Base-by-base conservation (phyloP, 2,113 vertebrate species). In the Oplegnathus fasciatus region DNA sequence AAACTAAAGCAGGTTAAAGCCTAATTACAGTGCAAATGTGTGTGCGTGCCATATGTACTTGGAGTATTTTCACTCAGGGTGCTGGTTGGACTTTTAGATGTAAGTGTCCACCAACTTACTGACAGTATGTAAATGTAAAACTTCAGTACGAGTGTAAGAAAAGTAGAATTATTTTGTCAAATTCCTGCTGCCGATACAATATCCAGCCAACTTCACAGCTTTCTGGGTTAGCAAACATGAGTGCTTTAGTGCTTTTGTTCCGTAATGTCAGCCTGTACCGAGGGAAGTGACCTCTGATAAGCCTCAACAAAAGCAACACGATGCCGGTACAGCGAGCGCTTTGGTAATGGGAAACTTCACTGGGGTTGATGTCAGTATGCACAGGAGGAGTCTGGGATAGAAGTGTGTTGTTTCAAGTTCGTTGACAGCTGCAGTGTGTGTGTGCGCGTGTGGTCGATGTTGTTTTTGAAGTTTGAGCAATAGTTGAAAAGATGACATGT, bases 401-500 rank as follows among this genome's bases (percentile, higher is more conserved):
- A 90, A 83, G 68, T 77, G 62, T 88, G 80, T 82, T 88, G 71
- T 90, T 91, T 90, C 75, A 90, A 88, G 84, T 75, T 58, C 14
- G 15, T 9, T 86, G 85, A 85, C 80, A 85, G 88, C 79, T 60
- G 26, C 24, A 8, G 44, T 78, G 68, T 78, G 68, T 73, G 70
- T 67, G 54, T 50, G 60, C 57, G 75, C 66, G 83, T 84, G 88
- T 67, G 86, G 86, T 78, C 85, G 68, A 28, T 77, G 50, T 81
- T 78, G 69, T 84, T 87, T 90, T 88, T 88, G 80, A 89, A 88
- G 86, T 89, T 83, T 83, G 82, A 87, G 88, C 68, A 81, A 62
- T 83, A 85, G 85, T 88, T 91, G 85, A 90, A 93, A 89, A 92
- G 87, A 94, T 89, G 85, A 87, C 88, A 88, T 55, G 90, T 92